These are phyloP conservation scores for Saccostrea glomerata DNA, from an alignment of 1,140 invertebrate genomes.

Conservation along the genomic window DNA sequence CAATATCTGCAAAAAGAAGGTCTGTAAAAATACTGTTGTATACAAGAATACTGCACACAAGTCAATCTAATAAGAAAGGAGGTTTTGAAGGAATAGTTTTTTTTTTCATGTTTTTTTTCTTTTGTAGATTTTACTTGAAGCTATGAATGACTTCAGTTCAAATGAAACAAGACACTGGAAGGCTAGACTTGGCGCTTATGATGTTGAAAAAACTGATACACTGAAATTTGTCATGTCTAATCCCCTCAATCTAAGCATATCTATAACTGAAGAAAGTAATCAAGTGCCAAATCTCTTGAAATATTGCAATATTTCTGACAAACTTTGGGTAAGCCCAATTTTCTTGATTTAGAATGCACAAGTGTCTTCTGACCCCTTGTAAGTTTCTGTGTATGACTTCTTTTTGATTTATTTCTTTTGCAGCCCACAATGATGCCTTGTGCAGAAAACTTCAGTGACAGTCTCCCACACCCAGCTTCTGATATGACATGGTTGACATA, in stretches of 20 bases:
- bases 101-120: background rate
- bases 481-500: slow-evolving; percentile 45
- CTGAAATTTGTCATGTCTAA: background rate
- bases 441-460: slow-evolving; percentile 21
- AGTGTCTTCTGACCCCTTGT: no score
- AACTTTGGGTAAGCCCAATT: background rate
- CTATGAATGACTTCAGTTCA: slow-evolving; percentile 36
- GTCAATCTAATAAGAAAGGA: no score
- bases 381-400: no score
- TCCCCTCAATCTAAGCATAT: background rate
- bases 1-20: no score
- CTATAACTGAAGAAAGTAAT: background rate
- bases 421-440: slow-evolving; percentile 43
- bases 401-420: background rate
- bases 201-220: slow-evolving; percentile 2
- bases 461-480: background rate
- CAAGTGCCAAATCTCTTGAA: background rate
- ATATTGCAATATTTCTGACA: background rate
- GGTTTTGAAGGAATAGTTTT: no score
- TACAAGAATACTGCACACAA: no score
- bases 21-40: no score
- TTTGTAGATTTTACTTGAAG: slow-evolving; percentile 41
- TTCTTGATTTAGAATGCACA: no score
- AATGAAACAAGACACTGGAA: slow-evolving; percentile 16
- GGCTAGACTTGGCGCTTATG: background rate